phyloP scores from a whole-genome alignment of 1,140 invertebrate species.

The Psix sp. region DNA sequence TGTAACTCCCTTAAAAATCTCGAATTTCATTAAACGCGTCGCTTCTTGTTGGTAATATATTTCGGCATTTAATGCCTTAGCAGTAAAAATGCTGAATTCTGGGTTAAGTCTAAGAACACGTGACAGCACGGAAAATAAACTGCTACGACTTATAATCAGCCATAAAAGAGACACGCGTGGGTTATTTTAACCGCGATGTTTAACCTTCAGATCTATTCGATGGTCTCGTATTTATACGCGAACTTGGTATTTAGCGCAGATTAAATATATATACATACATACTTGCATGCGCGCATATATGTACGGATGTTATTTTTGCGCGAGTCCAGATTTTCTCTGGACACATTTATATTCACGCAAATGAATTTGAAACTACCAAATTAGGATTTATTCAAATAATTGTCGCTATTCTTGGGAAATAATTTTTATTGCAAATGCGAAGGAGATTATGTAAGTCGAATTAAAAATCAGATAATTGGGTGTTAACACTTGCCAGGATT shows the following conservation, averaged over 20 bases:
- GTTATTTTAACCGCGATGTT: conserved; percentile 41
- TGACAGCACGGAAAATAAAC: conserved; percentile 49
- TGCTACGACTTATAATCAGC: conserved; percentile 11
- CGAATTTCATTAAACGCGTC: conserved; percentile 29
- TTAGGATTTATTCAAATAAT: no score
- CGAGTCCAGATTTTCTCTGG: conserved; percentile 2
- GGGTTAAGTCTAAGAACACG: conserved; percentile 19
- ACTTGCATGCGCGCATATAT: no score
- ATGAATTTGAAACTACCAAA: no score
- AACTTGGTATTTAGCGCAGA: conserved; percentile 19
- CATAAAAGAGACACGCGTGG: conserved; percentile 9
- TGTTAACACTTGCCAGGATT: neutral
- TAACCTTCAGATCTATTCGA: conserved; percentile 36
- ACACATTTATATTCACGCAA: no score
- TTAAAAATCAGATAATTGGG: conserved; percentile 7
- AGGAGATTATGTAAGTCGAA: no score
- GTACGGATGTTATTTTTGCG: conserved; percentile 3
- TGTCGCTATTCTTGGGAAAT: no score
- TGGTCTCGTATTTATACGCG: conserved; percentile 25
- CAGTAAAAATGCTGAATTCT: conserved; percentile 49
- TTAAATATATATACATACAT: conserved; percentile 17
- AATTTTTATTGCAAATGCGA: no score
- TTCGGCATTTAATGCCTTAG: conserved; percentile 28
- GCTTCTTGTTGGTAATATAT: conserved; percentile 11
- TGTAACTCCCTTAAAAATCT: conserved; percentile 20